phyloP scores from a whole-genome alignment of 2,113 vertebrate species.

The Caretta caretta region DNA sequence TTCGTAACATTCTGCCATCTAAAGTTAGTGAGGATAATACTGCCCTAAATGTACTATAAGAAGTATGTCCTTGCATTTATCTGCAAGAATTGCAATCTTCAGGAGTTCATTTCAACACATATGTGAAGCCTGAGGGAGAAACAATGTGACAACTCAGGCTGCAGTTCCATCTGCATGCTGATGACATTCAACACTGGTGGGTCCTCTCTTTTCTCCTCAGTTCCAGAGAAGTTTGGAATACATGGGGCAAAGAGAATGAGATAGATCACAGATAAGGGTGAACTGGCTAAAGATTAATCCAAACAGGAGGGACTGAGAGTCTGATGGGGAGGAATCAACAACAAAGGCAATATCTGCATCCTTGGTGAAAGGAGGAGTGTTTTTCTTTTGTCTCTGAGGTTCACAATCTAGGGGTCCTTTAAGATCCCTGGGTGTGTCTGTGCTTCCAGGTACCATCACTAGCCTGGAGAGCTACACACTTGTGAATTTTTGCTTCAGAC shows the following conservation, averaged over 20 bases:
- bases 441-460: neutral
- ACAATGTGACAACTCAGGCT: neutral
- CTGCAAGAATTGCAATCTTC: neutral
- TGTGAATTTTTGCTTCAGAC: neutral
- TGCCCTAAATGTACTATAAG: neutral
- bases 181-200: neutral
- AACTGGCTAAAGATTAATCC: neutral
- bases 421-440: neutral
- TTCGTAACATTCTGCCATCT: neutral
- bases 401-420: neutral
- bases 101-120: neutral
- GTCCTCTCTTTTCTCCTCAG: neutral
- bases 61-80: slow-evolving; percentile 4
- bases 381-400: neutral
- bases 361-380: neutral
- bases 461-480: neutral
- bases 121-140: neutral
- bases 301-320: neutral
- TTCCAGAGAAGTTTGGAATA: neutral
- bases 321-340: neutral
- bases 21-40: neutral
- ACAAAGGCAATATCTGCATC: neutral
- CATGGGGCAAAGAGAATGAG: neutral
- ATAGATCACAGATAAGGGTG: neutral
- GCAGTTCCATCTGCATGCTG: neutral